A percentile compares a stretch with the other conserved stretches of the same genome.
Conservation (phyloP, 2,888 invertebrate genomes). For the Rhingia campestris region DNA sequence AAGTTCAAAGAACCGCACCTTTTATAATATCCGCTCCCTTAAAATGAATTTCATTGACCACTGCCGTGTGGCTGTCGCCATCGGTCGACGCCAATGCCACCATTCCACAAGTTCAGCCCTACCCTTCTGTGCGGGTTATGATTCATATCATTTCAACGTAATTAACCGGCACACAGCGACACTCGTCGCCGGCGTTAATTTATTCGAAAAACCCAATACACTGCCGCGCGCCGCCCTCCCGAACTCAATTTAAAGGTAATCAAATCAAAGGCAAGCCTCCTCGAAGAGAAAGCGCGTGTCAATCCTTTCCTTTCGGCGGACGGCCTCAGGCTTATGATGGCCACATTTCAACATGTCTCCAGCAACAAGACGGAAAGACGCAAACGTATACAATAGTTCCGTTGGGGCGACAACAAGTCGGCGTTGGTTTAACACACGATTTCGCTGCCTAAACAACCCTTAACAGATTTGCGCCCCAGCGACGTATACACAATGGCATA, state of each 20-base stretch:
- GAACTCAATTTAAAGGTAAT: constrained; percentile 59
- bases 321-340: neutral
- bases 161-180: constrained; percentile 62
- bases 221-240: neutral
- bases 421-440: constrained; percentile 11
- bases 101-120: constrained; percentile 27
- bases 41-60: constrained; percentile 48
- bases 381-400: constrained; percentile 25
- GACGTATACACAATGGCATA: neutral
- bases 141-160: constrained; percentile 59
- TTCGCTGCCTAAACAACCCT: constrained; percentile 19
- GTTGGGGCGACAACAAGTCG: constrained; percentile 66
- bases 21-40: constrained; percentile 66
- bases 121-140: constrained; percentile 54
- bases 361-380: neutral
- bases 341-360: neutral
- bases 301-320: constrained; percentile 26
- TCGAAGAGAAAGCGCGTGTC: constrained; percentile 34
- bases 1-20: constrained; percentile 64
- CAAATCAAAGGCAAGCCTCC: constrained; percentile 71
- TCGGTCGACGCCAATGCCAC: constrained; percentile 32
- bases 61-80: neutral
- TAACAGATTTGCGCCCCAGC: constrained; percentile 30
- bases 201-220: constrained; percentile 35
- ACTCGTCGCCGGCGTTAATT: constrained; percentile 43